Evolutionary conservation across 2,113 vertebrate genomes (phyloP), one percentile per base, ranked within the genome.

Genomic region (mouse (Mus musculus)): DNA sequence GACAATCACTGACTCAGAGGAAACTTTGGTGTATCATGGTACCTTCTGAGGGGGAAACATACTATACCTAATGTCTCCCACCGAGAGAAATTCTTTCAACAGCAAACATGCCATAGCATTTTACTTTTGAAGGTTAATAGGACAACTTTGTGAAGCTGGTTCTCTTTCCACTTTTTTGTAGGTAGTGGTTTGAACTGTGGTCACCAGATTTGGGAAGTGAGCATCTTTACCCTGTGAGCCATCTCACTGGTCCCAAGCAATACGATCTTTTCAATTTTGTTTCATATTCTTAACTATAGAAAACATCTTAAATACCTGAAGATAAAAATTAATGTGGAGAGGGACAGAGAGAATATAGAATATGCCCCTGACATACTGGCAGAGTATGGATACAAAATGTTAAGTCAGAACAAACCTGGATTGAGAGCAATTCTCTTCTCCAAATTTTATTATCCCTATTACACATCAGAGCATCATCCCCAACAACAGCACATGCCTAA

Each of bases 251-350:
- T 12, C 20, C 78, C 9, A 81, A 81, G 54, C 56, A 59, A 81
- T 81, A n/a, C 4, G 1, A 54, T 7, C 17, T 56, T 80, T 75
- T 19, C 42, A 76, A 20, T 46, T 96, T 42, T 88, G 63, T 59
- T 89, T 94, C 73, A 90, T 89, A 92, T 85, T 77, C 88, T 88
- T 39, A 91, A 89, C 24, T 59, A 82, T 1, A 92, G n/a, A 61
- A 71, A 71, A 46, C 1, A 82, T 72, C 9, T 63, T 61, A 73
- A 81, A 71, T 46, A 90, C 42, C 6, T 36, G 6, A 67, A 56
- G 46, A 91, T 88, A 49, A 91, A 95, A 91, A 91, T 42, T 22
- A 84, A 26, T 75, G 42, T 85, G n/a, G 9, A 65, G 9, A 65
- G 26, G 10, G 63, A 26, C 42, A 42, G 42, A 42, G 42, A 42